phyloP scores from a whole-genome alignment of 37 sponge, comb jelly and placozoan genomes.

The Agelas oroides region DNA sequence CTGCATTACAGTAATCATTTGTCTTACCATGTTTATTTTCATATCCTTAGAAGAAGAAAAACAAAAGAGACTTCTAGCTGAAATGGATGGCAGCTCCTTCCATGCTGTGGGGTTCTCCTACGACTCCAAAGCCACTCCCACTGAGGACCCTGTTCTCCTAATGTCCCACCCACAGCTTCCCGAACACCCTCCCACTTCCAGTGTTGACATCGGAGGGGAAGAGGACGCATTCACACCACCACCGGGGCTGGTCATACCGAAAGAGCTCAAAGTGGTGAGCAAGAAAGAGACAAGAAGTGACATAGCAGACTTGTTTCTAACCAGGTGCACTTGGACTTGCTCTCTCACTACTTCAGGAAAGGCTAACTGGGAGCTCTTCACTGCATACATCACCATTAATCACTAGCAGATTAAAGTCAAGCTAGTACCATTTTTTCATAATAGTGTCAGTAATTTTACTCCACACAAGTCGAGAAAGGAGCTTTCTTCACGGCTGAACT shows the following conservation, averaged over 20 bases:
- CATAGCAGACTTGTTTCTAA: no score
- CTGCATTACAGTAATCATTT: no score
- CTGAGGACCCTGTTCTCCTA: background rate
- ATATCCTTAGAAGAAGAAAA: constrained; percentile 52
- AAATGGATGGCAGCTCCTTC: constrained; percentile 36
- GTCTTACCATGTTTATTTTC: no score
- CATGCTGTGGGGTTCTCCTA: constrained; percentile 78
- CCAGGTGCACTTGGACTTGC: background rate
- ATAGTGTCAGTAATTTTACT: no score
- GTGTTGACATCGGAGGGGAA: constrained; percentile 46
- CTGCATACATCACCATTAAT: no score
- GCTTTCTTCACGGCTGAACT: no score
- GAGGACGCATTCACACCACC: constrained; percentile 43
- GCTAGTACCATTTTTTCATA: no score
- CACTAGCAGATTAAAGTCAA: no score
- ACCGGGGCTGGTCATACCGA: constrained; percentile 49
- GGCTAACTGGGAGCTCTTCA: no score
- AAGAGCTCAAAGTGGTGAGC: constrained; percentile 49
- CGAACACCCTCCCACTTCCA: constrained; percentile 54
- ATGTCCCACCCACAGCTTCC: constrained; percentile 14
- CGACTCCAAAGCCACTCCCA: background rate
- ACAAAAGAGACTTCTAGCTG: constrained; percentile 54
- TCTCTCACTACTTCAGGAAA: background rate
- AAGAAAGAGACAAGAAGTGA: background rate
- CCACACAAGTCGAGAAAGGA: no score